Evolutionary conservation across 2,888 invertebrate genomes (phyloP).

Genomic region (Congeria kusceri): DNA sequence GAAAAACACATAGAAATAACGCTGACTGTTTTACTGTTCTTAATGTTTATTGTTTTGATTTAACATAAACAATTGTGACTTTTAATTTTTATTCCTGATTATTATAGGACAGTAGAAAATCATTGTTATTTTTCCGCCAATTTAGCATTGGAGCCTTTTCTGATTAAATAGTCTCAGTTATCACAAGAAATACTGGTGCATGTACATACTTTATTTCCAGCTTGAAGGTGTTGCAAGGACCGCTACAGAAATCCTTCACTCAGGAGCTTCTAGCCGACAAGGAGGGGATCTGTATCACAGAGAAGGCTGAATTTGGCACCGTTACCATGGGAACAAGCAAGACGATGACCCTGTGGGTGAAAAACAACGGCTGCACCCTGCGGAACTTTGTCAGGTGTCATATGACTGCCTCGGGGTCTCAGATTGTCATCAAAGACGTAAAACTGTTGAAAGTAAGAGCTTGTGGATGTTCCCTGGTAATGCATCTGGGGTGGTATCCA

Average conservation of each 20-base stretch:
- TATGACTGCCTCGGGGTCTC: conserved; percentile 63
- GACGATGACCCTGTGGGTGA: conserved; percentile 63
- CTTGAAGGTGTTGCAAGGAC: conserved; percentile 57
- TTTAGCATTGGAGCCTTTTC: too few relatives aligned
- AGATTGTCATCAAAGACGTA: conserved; percentile 58
- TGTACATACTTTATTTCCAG: conserved; percentile 51
- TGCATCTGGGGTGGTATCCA: too few relatives aligned
- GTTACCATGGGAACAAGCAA: conserved; percentile 53
- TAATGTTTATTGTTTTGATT: too few relatives aligned
- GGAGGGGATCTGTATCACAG: conserved; percentile 64
- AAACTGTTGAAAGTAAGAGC: conserved; percentile 40
- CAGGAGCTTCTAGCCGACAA: conserved; percentile 66
- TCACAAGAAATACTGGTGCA: too few relatives aligned
- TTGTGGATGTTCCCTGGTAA: too few relatives aligned
- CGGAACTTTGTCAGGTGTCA: conserved; percentile 62
- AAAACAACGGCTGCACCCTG: conserved; percentile 58
- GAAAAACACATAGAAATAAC: too few relatives aligned
- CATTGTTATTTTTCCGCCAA: too few relatives aligned
- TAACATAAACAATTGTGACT: too few relatives aligned
- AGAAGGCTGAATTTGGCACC: conserved; percentile 61
- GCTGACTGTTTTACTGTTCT: too few relatives aligned
- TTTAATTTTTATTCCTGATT: too few relatives aligned
- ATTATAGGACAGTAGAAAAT: too few relatives aligned
- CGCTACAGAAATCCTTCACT: conserved; percentile 61
- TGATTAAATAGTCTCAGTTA: too few relatives aligned